A percentile compares a stretch with the other conserved stretches of the same genome.
These are phyloP conservation scores for Lithosia quadra DNA, from an alignment of 2,888 invertebrate species.

Conservation along the genomic window DNA sequence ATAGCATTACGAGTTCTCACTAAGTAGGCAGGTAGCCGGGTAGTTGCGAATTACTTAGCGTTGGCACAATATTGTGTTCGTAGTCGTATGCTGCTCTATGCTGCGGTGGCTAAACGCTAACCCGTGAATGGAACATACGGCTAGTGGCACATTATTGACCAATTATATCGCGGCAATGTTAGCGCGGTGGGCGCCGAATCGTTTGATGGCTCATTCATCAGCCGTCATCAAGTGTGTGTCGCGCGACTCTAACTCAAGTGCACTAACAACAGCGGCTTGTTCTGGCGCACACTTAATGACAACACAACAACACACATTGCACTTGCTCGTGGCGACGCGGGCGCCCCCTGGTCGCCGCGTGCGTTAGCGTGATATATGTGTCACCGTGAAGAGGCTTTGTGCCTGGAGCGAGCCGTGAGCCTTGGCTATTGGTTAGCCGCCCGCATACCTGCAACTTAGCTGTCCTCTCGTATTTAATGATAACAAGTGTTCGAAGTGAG, in stretches of 20 bases:
- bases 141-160: slow-evolving; percentile 6
- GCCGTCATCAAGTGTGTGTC: slow-evolving; percentile 9
- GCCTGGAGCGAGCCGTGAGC: too few species aligned
- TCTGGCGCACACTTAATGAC: slow-evolving; percentile 12
- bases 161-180: not conserved
- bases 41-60: slow-evolving; percentile 13
- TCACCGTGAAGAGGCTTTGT: too few species aligned
- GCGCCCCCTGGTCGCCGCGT: not conserved
- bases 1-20: slow-evolving; percentile 16
- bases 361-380: not conserved
- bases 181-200: slow-evolving; percentile 1
- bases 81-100: not conserved
- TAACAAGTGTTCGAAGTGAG: not conserved
- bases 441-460: too few species aligned
- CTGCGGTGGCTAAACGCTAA: not conserved
- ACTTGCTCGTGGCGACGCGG: not conserved
- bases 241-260: slow-evolving; percentile 10
- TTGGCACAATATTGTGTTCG: slow-evolving; percentile 6
- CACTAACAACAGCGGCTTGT: slow-evolving; percentile 17
- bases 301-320: not conserved
- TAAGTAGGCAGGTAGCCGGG: slow-evolving; percentile 10
- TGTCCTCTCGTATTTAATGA: not conserved
- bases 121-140: slow-evolving; percentile 10
- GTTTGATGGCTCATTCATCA: slow-evolving; percentile 21
- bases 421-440: too few species aligned